Evolutionary conservation across 2,888 invertebrate genomes (phyloP).

Genomic region (Himalopsyche tibetana): DNA sequence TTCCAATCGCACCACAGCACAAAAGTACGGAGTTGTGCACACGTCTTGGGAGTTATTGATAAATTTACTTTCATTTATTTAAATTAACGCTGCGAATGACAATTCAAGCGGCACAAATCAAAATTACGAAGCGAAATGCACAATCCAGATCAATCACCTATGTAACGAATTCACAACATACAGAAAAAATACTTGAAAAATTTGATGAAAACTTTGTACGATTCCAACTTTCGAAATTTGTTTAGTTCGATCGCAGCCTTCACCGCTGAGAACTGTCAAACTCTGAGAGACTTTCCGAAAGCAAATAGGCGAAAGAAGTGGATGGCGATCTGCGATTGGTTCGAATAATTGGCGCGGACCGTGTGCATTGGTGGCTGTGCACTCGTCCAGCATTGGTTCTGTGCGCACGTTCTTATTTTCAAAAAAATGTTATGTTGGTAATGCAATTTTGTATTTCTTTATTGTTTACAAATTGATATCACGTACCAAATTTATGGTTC

Average conservation of each 20-base stretch:
- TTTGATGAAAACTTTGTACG: background rate
- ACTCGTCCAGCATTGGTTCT: background rate
- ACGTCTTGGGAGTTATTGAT: conserved; percentile 27
- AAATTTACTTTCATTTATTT: conserved; percentile 42
- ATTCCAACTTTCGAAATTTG: conserved; percentile 11
- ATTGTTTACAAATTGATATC: background rate
- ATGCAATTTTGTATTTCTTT: background rate
- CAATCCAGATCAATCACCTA: background rate
- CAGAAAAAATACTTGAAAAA: background rate
- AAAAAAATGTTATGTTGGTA: conserved; percentile 24
- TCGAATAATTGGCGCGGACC: conserved; percentile 21
- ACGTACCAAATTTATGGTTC: too few relatives aligned
- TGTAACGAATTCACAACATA: background rate
- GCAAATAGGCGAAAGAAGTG: conserved; percentile 22
- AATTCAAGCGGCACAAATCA: background rate
- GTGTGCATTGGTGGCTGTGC: conserved; percentile 40
- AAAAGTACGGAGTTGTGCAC: conserved; percentile 36
- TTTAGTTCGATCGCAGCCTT: background rate
- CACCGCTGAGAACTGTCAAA: conserved; percentile 7
- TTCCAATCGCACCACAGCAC: conserved; percentile 38
- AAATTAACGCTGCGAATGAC: background rate
- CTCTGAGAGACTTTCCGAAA: conserved; percentile 1
- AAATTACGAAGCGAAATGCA: background rate
- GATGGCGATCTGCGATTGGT: conserved; percentile 20
- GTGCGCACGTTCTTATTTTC: conserved; percentile 14